Evolutionary conservation across 2,888 invertebrate genomes (phyloP).

Genomic region (Lasioglossum pauxillum): DNA sequence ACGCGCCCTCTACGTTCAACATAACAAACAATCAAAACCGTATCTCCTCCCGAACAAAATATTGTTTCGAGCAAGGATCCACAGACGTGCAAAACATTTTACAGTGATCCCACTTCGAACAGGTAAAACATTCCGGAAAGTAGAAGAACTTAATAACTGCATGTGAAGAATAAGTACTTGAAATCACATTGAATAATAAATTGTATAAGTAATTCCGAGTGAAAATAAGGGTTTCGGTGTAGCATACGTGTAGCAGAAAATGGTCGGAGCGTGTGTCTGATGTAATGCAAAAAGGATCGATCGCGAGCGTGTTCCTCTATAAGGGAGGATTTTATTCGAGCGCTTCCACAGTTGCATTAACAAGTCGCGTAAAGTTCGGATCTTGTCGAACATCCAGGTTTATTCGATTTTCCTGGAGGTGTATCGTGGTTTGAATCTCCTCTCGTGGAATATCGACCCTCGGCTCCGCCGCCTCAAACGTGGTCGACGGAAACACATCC

Average conservation of each 20-base stretch:
- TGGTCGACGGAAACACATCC: background rate
- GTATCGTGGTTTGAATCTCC: background rate
- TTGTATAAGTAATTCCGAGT: background rate
- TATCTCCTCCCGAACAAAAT: background rate
- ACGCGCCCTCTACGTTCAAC: background rate
- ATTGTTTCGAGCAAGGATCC: background rate
- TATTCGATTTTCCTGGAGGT: conserved; percentile 18
- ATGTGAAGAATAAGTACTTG: too few relatives aligned
- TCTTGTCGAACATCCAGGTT: conserved; percentile 1
- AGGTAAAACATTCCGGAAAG: background rate
- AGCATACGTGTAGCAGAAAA: background rate
- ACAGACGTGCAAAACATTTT: too few relatives aligned
- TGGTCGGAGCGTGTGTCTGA: background rate
- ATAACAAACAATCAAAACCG: background rate
- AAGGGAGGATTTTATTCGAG: background rate
- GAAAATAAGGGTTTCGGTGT: background rate
- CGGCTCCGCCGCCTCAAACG: conserved; percentile 22
- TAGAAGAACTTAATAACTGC: background rate
- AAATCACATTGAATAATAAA: background rate
- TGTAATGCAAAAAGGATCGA: background rate
- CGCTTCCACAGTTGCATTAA: background rate
- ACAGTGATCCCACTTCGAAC: too few relatives aligned
- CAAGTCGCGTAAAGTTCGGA: conserved; percentile 12
- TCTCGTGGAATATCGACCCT: background rate
- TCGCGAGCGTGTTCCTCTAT: background rate